These are phyloP conservation scores for Cryptosula pallasiana DNA, from an alignment of 2,888 invertebrate species.

Conservation along the genomic window DNA sequence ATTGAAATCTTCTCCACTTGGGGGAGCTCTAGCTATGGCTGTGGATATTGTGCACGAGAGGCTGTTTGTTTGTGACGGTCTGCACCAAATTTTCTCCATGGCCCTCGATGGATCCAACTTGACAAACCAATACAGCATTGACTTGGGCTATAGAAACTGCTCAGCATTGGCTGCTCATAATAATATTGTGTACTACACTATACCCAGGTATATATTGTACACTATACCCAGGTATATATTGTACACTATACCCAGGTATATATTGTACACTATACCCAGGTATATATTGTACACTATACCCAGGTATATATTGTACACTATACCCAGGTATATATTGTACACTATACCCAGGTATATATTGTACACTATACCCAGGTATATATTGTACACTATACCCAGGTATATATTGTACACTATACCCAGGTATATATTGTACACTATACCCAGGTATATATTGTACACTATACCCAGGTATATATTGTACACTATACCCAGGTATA, in stretches of 20 bases:
- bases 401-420: neutral
- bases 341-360: neutral
- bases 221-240: neutral
- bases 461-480: neutral
- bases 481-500: neutral
- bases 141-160: neutral
- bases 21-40: neutral
- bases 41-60: neutral
- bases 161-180: neutral
- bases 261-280: neutral
- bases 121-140: neutral
- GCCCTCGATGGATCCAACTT: neutral
- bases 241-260: neutral
- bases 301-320: neutral
- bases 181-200: neutral
- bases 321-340: neutral
- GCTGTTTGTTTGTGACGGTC: conserved; percentile 1
- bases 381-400: neutral
- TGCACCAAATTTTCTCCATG: neutral
- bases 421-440: neutral
- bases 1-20: neutral
- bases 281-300: neutral
- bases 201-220: neutral
- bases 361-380: neutral
- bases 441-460: neutral